Evolutionary conservation across 2,113 vertebrate species (phyloP), one percentile per base, ranked within the genome.

Genomic region (Merops nubicus): DNA sequence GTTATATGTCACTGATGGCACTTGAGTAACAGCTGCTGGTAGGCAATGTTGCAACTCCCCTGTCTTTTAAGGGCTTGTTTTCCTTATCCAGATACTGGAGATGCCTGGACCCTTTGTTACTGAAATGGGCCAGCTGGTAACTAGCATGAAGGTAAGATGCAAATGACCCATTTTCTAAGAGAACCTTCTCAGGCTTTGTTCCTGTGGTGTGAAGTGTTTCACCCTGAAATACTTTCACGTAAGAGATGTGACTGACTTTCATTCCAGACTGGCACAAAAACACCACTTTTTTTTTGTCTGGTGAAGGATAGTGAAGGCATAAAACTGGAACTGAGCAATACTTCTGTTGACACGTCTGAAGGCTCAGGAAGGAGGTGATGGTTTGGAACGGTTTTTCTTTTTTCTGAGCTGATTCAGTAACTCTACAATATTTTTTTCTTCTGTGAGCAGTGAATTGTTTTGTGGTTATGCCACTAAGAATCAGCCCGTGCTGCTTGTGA

Each of bases 381-480:
- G 26, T 22, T 78, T 10, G 80, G 21, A 26, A 62, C 13, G 1
- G 2, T 29, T 51, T 26, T 51, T 48, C 2, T 68, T n/a, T 59
- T 64, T 59, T 65, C 31, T 60, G 25, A 70, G 25, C 21, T 51
- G 29, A n/a, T 76, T 63, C 10, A 59, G 22, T 62, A 75, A 33
- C 3, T 34, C 18, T 33, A 5, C 0, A 1, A 1, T 9, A 7
- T 23, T 54, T 43, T n/a, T 43, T 50, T 62, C 62, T 14, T 8
- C 18, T 9, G 1, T 31, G 6, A 64, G 21, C 31, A 26, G 16
- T 47, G 65, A 64, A 18, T 31, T 60, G 11, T 34, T 51, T n/a
- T 53, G 25, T 64, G 23, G 9, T 57, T 91, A 31, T 81, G 8
- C 54, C 22, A 38, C 23, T 38, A 57, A 63, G 28, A 75, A 50